Conservation (phyloP, 2,113 vertebrate genomes). For the Recurvirostra avosetta region DNA sequence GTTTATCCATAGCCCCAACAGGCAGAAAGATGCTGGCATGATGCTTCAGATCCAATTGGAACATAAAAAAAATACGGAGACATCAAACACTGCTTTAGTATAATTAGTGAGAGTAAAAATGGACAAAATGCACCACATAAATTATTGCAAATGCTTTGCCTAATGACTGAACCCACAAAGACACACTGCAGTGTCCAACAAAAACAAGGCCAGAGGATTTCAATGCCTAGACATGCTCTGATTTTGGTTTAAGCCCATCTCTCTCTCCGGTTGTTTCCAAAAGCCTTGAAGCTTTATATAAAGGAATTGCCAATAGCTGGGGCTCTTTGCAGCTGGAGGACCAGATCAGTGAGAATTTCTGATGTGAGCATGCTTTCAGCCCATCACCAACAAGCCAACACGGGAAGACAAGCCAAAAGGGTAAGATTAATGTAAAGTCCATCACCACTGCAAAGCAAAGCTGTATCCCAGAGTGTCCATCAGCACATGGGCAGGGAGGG, state of each 20-base stretch:
- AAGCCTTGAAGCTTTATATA: neutral
- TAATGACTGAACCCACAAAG: slow-evolving; percentile 17
- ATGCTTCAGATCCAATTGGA: neutral
- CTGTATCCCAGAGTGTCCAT: neutral
- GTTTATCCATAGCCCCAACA: slow-evolving; percentile 23
- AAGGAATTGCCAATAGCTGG: neutral
- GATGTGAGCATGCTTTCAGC: fast-evolving
- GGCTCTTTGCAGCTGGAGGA: neutral
- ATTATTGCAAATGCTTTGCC: slow-evolving; percentile 9
- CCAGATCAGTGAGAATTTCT: neutral
- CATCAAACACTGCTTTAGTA: neutral
- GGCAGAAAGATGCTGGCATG: neutral
- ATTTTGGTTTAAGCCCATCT: neutral
- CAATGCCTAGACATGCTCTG: neutral
- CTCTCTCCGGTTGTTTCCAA: neutral
- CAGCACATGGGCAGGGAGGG: neutral
- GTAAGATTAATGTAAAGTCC: neutral
- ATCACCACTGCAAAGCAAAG: neutral
- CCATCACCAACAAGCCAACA: neutral
- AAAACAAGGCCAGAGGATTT: neutral
- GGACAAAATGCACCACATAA: slow-evolving; percentile 12
- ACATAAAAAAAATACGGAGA: neutral
- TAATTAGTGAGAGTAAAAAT: slow-evolving; percentile 13
- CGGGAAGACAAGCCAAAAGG: neutral
- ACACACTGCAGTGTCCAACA: neutral